A percentile compares a stretch with the other conserved stretches of the same genome.
These are phyloP conservation scores for Microplitis demolitor DNA, from an alignment of 1,140 invertebrate species.

Conservation along the genomic window DNA sequence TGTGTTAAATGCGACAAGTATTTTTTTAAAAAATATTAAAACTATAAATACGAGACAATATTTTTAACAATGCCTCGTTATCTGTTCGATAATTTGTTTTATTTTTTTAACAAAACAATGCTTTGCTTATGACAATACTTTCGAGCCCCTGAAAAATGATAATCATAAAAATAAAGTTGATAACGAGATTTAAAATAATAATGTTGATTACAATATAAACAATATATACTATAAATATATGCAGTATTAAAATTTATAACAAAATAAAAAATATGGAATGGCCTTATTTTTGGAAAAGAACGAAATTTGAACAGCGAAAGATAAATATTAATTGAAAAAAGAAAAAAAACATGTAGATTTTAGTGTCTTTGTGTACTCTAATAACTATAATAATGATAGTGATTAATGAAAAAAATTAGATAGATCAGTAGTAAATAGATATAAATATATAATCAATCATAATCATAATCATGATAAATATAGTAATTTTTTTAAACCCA, in stretches of 20 bases:
- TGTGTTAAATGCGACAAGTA: not conserved
- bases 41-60: too few species aligned
- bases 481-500: not conserved
- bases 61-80: not conserved
- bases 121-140: not conserved
- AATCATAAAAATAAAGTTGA: not conserved
- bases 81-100: not conserved
- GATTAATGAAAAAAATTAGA: too few species aligned
- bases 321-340: not conserved
- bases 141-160: not conserved
- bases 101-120: not conserved
- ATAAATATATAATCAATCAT: not conserved
- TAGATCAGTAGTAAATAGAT: not conserved
- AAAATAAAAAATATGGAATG: not conserved
- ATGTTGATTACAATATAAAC: not conserved
- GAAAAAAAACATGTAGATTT: not conserved
- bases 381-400: too few species aligned
- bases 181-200: too few species aligned
- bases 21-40: not conserved
- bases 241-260: slow-evolving; percentile 21
- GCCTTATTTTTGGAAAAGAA: slow-evolving; percentile 29
- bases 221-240: not conserved
- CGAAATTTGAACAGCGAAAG: slow-evolving; percentile 40
- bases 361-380: not conserved
- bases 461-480: too few species aligned